These are phyloP conservation scores for Leptobrachium leishanense DNA, from an alignment of 2,113 vertebrate species.

Conservation along the genomic window DNA sequence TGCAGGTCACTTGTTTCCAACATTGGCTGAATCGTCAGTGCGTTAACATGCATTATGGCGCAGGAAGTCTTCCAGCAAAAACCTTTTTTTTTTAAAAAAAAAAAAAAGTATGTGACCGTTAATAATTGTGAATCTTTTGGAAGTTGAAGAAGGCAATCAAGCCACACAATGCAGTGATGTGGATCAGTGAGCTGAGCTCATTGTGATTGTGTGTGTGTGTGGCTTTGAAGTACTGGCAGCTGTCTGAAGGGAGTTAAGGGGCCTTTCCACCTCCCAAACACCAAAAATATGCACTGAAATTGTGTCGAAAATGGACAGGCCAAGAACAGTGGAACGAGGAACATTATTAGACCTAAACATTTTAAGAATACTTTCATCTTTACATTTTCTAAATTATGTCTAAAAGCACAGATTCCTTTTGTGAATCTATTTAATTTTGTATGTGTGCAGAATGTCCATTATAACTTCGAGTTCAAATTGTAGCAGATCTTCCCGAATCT, in stretches of 20 bases:
- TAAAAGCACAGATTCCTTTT: no score
- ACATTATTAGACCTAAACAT: no score
- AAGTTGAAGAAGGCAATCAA: conserved; percentile 22
- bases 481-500: no score
- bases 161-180: conserved; percentile 14
- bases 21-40: background rate
- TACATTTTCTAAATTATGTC: no score
- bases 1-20: no score
- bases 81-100: background rate
- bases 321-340: background rate
- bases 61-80: background rate
- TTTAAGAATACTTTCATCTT: no score
- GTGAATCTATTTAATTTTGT: no score
- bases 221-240: conserved; percentile 28
- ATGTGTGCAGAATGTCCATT: no score
- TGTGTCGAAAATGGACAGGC: conserved; percentile 13
- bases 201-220: background rate
- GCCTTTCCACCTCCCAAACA: conserved; percentile 18
- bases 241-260: conserved; percentile 14
- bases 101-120: background rate
- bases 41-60: background rate
- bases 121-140: conserved; percentile 19
- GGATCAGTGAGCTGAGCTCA: conserved; percentile 9
- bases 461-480: no score
- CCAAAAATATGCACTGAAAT: conserved; percentile 1